Conservation (phyloP, 2,888 invertebrate species). For the Hydriomena furcata region DNA sequence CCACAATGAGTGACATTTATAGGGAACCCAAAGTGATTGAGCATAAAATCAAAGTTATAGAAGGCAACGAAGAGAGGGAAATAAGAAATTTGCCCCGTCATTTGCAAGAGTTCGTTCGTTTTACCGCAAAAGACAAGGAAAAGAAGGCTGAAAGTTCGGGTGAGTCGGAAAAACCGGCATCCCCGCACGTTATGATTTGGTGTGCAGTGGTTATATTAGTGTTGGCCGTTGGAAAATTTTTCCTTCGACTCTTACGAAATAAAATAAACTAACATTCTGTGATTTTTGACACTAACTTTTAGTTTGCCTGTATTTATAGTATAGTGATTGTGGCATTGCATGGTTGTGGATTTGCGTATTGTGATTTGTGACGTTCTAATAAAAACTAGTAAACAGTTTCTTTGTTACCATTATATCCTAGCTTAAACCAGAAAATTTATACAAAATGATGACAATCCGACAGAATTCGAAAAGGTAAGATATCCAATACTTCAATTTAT, state of each 20-base stretch:
- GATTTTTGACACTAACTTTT: slow-evolving; percentile 44
- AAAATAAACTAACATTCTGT: slow-evolving; percentile 54
- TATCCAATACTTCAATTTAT: slow-evolving; percentile 10
- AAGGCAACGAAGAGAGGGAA: slow-evolving; percentile 85
- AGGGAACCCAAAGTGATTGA: slow-evolving; percentile 71
- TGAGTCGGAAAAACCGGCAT: slow-evolving; percentile 70
- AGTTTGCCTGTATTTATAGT: slow-evolving; percentile 34
- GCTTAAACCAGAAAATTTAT: slow-evolving; percentile 21
- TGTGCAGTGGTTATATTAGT: slow-evolving; percentile 78
- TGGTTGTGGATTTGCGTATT: slow-evolving; percentile 47
- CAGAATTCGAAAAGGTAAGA: slow-evolving; percentile 49
- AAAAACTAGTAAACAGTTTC: slow-evolving; percentile 5
- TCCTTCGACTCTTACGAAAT: slow-evolving; percentile 65
- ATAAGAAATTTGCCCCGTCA: slow-evolving; percentile 88
- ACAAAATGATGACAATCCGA: slow-evolving; percentile 16
- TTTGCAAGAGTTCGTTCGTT: slow-evolving; percentile 90
- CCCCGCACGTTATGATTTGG: slow-evolving; percentile 77
- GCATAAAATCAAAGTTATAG: slow-evolving; percentile 85
- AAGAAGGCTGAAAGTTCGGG: slow-evolving; percentile 80
- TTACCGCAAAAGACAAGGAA: slow-evolving; percentile 79
- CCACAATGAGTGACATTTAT: slow-evolving; percentile 53
- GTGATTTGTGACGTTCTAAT: slow-evolving; percentile 21
- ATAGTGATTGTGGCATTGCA: slow-evolving; percentile 54
- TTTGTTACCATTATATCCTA: slow-evolving; percentile 20
- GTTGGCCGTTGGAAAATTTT: slow-evolving; percentile 69